Percentiles rank a stretch among this genome's conserved stretches.
These are phyloP conservation scores for Meteorus cinctellus DNA, from an alignment of 2,888 invertebrate species.

Conservation along the genomic window DNA sequence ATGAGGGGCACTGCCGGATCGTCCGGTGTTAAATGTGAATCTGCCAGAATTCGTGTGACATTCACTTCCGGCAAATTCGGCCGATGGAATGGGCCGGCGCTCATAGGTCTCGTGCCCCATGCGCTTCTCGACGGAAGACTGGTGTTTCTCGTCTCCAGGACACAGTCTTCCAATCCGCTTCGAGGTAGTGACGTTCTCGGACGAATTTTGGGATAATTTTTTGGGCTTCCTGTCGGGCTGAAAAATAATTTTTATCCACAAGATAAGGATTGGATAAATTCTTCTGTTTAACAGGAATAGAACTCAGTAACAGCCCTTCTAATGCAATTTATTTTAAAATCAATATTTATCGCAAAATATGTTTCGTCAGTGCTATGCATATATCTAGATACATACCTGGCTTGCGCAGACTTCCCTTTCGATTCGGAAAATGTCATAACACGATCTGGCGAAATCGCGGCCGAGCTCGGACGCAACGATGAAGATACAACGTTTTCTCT, in stretches of 20 bases:
- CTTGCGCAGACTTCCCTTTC: constrained; percentile 59
- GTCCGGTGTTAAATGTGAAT: constrained; percentile 77
- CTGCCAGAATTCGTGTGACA: constrained; percentile 76
- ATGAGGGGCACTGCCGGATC: constrained; percentile 89
- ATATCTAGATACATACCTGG: constrained; percentile 55
- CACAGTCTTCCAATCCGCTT: constrained; percentile 53
- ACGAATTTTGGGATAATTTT: constrained; percentile 55
- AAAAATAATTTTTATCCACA: constrained; percentile 13
- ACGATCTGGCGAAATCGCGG: constrained; percentile 54
- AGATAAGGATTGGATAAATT: neutral
- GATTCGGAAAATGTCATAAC: constrained; percentile 56
- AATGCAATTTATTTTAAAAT: too few species aligned
- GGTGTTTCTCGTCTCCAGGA: constrained; percentile 60
- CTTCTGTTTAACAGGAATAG: too few species aligned
- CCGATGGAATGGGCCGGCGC: constrained; percentile 79
- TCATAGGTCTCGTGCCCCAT: constrained; percentile 76
- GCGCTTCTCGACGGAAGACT: constrained; percentile 63
- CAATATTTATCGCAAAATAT: too few species aligned
- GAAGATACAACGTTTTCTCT: constrained; percentile 57
- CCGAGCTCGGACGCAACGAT: constrained; percentile 54
- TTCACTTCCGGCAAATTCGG: constrained; percentile 75
- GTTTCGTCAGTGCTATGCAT: neutral
- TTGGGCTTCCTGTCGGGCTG: constrained; percentile 62
- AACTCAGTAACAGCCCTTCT: too few species aligned
- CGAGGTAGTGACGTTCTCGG: constrained; percentile 60